Evolutionary conservation across 2,797 vertebrate genomes (phyloP).

Genomic region (Allochrocebus solatus): DNA sequence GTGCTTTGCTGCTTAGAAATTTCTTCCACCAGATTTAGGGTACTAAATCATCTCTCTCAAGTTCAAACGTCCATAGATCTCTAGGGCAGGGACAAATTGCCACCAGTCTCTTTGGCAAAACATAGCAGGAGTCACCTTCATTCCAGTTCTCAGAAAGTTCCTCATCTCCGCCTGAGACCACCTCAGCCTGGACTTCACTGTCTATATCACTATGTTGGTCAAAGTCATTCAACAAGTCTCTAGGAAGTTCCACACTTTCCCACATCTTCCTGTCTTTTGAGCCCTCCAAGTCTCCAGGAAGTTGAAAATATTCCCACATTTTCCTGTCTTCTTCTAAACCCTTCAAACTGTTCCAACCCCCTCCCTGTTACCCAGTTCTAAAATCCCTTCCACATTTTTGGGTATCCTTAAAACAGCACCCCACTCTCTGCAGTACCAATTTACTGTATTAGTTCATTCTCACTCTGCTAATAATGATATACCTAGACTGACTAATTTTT

Average conservation of each 20-base stretch:
- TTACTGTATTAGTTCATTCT: not conserved
- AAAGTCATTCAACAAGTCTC: not conserved
- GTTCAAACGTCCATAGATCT: not conserved
- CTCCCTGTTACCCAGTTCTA: not conserved
- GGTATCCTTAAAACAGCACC: not conserved
- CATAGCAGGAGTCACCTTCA: not conserved
- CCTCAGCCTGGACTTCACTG: not conserved
- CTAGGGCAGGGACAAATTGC: not conserved
- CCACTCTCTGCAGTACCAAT: not conserved
- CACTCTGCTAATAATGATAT: not conserved
- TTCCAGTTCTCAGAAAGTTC: not conserved
- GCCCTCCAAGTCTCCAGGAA: not conserved
- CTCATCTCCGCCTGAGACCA: not conserved
- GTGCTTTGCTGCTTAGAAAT: not conserved
- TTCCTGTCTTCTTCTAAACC: not conserved
- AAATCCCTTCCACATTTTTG: not conserved
- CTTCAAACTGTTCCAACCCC: not conserved
- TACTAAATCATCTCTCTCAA: not conserved
- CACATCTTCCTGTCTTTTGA: not conserved
- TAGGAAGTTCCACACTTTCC: not conserved
- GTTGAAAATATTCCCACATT: not conserved
- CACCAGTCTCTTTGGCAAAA: not conserved
- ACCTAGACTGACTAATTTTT: not conserved
- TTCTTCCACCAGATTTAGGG: not conserved
- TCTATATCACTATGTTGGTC: not conserved